These are phyloP conservation scores for Lypha dubia DNA, from an alignment of 2,888 invertebrate genomes.

Conservation along the genomic window DNA sequence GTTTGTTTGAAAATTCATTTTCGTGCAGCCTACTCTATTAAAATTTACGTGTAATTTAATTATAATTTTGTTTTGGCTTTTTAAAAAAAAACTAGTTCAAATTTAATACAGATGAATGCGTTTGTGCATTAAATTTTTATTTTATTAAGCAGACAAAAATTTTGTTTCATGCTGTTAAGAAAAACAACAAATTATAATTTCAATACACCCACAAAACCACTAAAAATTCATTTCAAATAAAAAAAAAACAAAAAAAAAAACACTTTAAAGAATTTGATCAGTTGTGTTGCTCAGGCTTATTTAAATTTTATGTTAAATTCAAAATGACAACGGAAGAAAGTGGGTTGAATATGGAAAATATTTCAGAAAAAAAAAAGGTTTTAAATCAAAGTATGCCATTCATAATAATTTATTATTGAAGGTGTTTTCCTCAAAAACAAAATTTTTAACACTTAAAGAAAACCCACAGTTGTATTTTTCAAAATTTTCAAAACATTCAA, in stretches of 20 bases:
- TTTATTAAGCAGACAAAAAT: conserved; percentile 17
- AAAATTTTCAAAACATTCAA: background rate
- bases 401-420: conserved; percentile 32
- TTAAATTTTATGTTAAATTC: conserved; percentile 68
- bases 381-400: background rate
- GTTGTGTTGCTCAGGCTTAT: conserved; percentile 31
- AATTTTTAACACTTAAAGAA: conserved; percentile 13
- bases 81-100: conserved; percentile 25
- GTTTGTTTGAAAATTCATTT: conserved; percentile 9
- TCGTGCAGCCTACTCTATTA: conserved; percentile 20
- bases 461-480: conserved; percentile 37
- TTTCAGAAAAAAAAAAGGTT: conserved; percentile 33
- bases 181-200: conserved; percentile 27
- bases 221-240: conserved; percentile 15
- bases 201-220: conserved; percentile 48
- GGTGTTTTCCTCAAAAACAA: conserved; percentile 20
- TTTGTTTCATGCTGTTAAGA: conserved; percentile 32
- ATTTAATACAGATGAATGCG: conserved; percentile 27
- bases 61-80: conserved; percentile 7
- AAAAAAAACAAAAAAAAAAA: conserved; percentile 17
- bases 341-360: conserved; percentile 51
- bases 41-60: conserved; percentile 8
- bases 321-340: conserved; percentile 67
- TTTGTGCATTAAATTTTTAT: conserved; percentile 29
- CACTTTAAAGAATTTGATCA: conserved; percentile 50